These are phyloP conservation scores for Bombus consobrinus DNA, from an alignment of 1,140 invertebrate genomes.

Conservation along the genomic window DNA sequence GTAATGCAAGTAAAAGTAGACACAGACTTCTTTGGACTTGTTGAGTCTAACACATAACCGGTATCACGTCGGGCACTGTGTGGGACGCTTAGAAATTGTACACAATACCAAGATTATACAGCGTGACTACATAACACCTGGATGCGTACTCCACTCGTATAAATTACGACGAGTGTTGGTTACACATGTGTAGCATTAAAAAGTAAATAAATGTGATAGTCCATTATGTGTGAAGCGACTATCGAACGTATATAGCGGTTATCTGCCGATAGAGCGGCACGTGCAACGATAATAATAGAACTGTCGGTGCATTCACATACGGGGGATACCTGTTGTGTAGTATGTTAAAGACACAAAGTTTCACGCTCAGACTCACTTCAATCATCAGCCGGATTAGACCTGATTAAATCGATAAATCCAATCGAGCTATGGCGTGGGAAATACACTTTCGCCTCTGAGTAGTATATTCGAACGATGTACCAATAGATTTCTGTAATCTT, in stretches of 20 bases:
- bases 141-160: background rate
- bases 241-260: conserved; percentile 48
- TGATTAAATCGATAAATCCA: conserved; percentile 48
- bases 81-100: conserved; percentile 34
- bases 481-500: background rate
- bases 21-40: conserved; percentile 43
- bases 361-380: conserved; percentile 49
- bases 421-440: conserved; percentile 1
- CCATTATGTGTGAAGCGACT: conserved; percentile 32
- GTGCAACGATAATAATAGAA: conserved; percentile 59
- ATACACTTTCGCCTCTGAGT: background rate
- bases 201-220: conserved; percentile 40
- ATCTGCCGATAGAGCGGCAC: conserved; percentile 55
- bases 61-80: conserved; percentile 2
- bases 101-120: conserved; percentile 26
- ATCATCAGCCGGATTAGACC: conserved; percentile 49
- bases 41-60: conserved; percentile 28
- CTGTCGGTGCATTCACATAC: conserved; percentile 54
- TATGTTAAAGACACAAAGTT: conserved; percentile 50
- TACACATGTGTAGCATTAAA: conserved; percentile 18
- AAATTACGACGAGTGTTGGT: background rate
- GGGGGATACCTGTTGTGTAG: conserved; percentile 54
- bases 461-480: background rate
- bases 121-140: conserved; percentile 26
- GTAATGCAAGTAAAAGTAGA: conserved; percentile 30